Conservation (phyloP, 2,113 vertebrate genomes). For the Drymodes brunneopygia region DNA sequence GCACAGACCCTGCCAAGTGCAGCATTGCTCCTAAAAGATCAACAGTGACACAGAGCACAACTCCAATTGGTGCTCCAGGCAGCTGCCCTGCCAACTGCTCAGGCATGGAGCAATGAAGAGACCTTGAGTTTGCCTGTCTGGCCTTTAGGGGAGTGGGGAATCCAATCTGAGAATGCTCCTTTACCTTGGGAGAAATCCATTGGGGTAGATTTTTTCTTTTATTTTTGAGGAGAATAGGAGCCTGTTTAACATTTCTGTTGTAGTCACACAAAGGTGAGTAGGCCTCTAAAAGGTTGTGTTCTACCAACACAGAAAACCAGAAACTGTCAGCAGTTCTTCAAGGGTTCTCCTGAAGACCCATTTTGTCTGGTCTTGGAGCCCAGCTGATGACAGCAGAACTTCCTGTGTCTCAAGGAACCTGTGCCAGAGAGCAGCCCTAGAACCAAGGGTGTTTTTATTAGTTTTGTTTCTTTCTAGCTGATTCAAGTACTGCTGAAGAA, state of each 20-base stretch:
- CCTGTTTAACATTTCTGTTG: not conserved
- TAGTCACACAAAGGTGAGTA: not conserved
- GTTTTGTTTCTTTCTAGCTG: not conserved
- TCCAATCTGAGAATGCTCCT: not conserved
- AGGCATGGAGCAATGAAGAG: not conserved
- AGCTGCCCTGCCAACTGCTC: not conserved
- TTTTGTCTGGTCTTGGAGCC: not conserved
- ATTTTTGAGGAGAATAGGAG: not conserved
- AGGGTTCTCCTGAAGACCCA: not conserved
- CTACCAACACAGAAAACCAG: not conserved
- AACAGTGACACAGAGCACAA: not conserved
- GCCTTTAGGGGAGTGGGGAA: not conserved
- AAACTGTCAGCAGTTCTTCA: not conserved
- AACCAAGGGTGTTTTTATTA: not conserved
- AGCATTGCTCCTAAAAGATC: not conserved
- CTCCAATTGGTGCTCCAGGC: not conserved
- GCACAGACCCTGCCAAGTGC: not conserved
- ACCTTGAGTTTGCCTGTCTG: not conserved
- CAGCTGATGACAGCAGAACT: not conserved
- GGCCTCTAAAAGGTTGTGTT: not conserved
- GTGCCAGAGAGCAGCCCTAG: not conserved
- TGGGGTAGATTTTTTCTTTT: too few relatives aligned
- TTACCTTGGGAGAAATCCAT: not conserved
- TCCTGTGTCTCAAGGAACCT: not conserved
- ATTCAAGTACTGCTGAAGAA: not conserved